A percentile compares a stretch with the other conserved stretches of the same genome.
Evolutionary conservation across 2,888 invertebrate species (phyloP).

Genomic region (Gerris lacustris): DNA sequence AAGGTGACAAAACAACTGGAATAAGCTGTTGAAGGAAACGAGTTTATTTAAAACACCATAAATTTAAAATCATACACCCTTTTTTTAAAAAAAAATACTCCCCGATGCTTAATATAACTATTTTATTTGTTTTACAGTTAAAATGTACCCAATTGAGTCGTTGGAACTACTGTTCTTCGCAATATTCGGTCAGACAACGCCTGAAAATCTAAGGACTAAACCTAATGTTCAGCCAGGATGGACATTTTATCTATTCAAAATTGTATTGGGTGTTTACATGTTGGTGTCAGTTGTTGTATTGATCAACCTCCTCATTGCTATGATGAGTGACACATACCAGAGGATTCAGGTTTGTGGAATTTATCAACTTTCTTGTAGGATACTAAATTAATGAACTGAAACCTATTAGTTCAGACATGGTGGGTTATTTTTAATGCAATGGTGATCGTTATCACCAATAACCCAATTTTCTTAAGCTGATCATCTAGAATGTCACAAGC

Average conservation of each 20-base stretch:
- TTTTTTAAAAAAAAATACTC: too few relatives aligned
- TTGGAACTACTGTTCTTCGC: conserved; percentile 98
- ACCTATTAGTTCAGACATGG: too few relatives aligned
- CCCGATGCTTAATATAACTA: too few relatives aligned
- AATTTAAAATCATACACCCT: too few relatives aligned
- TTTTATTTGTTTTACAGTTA: conserved; percentile 51
- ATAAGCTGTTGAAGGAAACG: too few relatives aligned
- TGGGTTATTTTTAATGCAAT: too few relatives aligned
- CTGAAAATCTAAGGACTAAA: conserved; percentile 59
- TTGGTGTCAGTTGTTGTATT: conserved; percentile 97
- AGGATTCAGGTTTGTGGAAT: conserved; percentile 70
- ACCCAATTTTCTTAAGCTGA: too few relatives aligned
- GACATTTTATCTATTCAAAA: conserved; percentile 78
- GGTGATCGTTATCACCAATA: too few relatives aligned
- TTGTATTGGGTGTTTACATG: conserved; percentile 89
- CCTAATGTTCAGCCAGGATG: conserved; percentile 60
- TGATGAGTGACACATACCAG: conserved; percentile 99
- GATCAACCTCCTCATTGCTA: conserved; percentile 98
- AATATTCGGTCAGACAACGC: conserved; percentile 87
- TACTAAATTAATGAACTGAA: not conserved
- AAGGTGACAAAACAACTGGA: too few relatives aligned
- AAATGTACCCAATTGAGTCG: conserved; percentile 80
- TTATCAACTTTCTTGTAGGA: not conserved
- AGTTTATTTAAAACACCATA: too few relatives aligned
- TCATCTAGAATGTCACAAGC: too few relatives aligned